Evolutionary conservation across 2,888 invertebrate genomes (phyloP).

Genomic region (Nomada hirtipes): DNA sequence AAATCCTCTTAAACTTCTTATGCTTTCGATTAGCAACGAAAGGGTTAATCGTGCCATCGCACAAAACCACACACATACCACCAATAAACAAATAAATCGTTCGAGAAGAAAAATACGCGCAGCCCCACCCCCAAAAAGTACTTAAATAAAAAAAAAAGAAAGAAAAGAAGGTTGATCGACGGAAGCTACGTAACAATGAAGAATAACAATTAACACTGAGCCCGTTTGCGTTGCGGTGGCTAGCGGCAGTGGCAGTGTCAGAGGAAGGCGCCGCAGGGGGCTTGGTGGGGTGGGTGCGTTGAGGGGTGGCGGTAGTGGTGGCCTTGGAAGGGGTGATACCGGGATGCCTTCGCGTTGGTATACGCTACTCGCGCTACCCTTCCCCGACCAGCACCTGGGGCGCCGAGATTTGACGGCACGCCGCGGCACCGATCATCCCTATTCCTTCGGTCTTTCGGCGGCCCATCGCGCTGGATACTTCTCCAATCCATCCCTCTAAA

Average conservation of each 20-base stretch:
- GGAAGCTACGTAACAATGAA: slow-evolving; percentile 31
- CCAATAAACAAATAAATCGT: no score
- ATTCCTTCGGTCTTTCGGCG: slow-evolving; percentile 89
- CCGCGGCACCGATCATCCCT: slow-evolving; percentile 87
- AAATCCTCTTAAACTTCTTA: no score
- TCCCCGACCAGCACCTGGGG: slow-evolving; percentile 96
- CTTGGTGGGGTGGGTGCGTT: slow-evolving; percentile 80
- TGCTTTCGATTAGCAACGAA: not conserved
- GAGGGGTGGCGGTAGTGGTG: slow-evolving; percentile 84
- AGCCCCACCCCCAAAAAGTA: not conserved
- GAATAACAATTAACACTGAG: slow-evolving; percentile 73
- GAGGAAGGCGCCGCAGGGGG: slow-evolving; percentile 82
- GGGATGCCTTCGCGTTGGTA: slow-evolving; percentile 94
- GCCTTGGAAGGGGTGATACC: slow-evolving; percentile 84
- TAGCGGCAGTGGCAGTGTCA: slow-evolving; percentile 82
- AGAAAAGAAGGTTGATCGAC: slow-evolving; percentile 22
- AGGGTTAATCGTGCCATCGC: not conserved
- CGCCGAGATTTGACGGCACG: slow-evolving; percentile 89
- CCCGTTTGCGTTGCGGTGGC: slow-evolving; percentile 79
- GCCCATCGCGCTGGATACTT: slow-evolving; percentile 94
- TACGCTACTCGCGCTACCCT: slow-evolving; percentile 95
- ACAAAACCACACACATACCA: not conserved
- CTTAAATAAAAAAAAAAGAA: not conserved
- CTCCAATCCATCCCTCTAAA: slow-evolving; percentile 88
- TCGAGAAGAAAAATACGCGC: no score